These are phyloP conservation scores for Cyphomyrmex costatus DNA, from an alignment of 1,140 invertebrate genomes.

Conservation along the genomic window DNA sequence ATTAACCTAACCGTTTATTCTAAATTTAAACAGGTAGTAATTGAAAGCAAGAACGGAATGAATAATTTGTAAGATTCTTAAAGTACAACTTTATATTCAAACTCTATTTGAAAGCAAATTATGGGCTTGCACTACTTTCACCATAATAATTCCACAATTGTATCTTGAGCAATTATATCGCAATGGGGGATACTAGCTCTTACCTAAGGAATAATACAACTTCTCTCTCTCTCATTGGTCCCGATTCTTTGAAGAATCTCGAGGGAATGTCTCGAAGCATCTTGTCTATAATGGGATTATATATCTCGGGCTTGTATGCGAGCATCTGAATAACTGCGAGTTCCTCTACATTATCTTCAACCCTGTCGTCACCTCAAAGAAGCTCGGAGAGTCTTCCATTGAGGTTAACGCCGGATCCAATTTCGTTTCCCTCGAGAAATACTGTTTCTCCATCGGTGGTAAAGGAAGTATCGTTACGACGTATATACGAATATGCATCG, in stretches of 20 bases:
- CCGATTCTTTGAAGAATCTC: not conserved
- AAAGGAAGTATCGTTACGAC: constrained; percentile 13
- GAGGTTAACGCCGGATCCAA: constrained; percentile 48
- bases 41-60: not conserved
- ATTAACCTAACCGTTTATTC: not conserved
- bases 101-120: not conserved
- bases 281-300: not conserved
- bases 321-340: constrained; percentile 44
- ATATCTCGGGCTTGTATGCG: not conserved
- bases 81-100: constrained; percentile 28
- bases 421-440: constrained; percentile 31
- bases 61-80: constrained; percentile 1
- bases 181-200: not conserved
- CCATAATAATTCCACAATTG: constrained; percentile 13
- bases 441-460: not conserved
- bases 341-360: not conserved
- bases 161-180: not conserved
- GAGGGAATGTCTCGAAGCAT: not conserved
- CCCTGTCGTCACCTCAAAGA: constrained; percentile 14
- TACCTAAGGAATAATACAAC: not conserved
- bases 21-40: not conserved
- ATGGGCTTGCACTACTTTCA: too few species aligned
- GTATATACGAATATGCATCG: not conserved
- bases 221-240: constrained; percentile 4
- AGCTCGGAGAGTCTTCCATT: constrained; percentile 1